These are phyloP conservation scores for Kryphioiulus occultus DNA, from an alignment of 2,888 invertebrate genomes.

Conservation along the genomic window DNA sequence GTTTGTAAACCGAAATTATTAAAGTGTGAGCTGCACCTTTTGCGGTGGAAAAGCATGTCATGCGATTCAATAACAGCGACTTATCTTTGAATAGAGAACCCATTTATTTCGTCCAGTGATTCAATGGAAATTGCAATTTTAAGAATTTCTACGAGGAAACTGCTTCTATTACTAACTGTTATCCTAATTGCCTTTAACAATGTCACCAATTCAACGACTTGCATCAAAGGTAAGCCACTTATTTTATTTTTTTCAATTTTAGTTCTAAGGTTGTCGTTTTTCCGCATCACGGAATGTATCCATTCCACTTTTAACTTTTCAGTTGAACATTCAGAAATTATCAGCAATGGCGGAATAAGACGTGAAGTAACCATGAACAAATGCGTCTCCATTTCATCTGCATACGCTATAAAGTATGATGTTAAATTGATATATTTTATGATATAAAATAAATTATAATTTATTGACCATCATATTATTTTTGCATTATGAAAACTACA, in stretches of 20 bases:
- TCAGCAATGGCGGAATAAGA: neutral
- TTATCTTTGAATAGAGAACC: neutral
- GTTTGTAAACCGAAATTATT: neutral
- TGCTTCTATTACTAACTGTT: neutral
- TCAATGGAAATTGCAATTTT: slow-evolving; percentile 37
- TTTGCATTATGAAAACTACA: too few species aligned
- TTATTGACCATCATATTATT: too few species aligned
- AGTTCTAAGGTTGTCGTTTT: neutral
- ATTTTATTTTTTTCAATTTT: neutral
- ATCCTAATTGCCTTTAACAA: slow-evolving; percentile 1
- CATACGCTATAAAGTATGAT: slow-evolving; percentile 32
- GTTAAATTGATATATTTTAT: too few species aligned
- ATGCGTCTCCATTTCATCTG: slow-evolving; percentile 11
- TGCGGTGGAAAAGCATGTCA: neutral
- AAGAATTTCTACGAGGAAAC: slow-evolving; percentile 33
- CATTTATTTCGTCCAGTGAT: neutral
- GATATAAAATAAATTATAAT: too few species aligned
- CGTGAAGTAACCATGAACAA: slow-evolving; percentile 11
- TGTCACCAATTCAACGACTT: slow-evolving; percentile 39
- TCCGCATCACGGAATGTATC: neutral
- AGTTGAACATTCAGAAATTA: slow-evolving; percentile 20
- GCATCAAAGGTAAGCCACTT: slow-evolving; percentile 12
- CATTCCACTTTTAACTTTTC: neutral
- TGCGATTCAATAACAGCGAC: neutral
- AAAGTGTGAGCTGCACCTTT: neutral